A percentile compares a stretch with the other conserved stretches of the same genome.
Conservation (phyloP, 2,797 vertebrate genomes). For the Falco berigora region DNA sequence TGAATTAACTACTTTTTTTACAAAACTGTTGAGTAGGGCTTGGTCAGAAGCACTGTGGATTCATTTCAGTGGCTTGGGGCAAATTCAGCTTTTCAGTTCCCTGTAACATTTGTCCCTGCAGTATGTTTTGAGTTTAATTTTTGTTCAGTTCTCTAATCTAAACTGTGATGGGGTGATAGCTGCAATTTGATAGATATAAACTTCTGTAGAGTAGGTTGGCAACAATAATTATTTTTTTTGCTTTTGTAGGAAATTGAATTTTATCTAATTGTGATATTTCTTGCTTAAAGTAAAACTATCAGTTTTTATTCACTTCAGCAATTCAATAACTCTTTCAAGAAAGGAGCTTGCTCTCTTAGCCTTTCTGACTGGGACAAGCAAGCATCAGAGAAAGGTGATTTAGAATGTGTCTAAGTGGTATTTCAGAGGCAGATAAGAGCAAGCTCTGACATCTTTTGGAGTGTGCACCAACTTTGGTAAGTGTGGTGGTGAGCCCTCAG, state of each 20-base stretch:
- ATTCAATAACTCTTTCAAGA: background rate
- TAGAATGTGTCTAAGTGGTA: background rate
- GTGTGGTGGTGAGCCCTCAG: too few relatives aligned
- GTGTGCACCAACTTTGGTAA: background rate
- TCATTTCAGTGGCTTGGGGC: background rate
- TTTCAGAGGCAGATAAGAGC: background rate
- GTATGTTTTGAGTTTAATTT: background rate
- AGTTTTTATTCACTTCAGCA: background rate
- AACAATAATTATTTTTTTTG: background rate
- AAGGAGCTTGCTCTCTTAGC: background rate
- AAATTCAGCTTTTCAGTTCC: background rate
- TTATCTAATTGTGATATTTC: background rate
- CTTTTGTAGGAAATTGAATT: background rate
- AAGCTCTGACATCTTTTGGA: background rate
- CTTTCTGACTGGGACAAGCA: background rate
- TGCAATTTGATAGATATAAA: background rate
- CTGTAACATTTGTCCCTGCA: background rate
- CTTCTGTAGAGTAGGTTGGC: background rate
- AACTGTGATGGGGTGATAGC: background rate
- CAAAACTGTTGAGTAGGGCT: background rate
- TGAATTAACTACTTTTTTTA: background rate
- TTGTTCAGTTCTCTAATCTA: background rate
- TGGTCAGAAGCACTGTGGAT: background rate
- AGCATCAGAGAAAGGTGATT: background rate
- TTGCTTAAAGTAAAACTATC: background rate